phyloP scores from a whole-genome alignment of 2,797 vertebrate species.

The Neomorphus geoffroyi region DNA sequence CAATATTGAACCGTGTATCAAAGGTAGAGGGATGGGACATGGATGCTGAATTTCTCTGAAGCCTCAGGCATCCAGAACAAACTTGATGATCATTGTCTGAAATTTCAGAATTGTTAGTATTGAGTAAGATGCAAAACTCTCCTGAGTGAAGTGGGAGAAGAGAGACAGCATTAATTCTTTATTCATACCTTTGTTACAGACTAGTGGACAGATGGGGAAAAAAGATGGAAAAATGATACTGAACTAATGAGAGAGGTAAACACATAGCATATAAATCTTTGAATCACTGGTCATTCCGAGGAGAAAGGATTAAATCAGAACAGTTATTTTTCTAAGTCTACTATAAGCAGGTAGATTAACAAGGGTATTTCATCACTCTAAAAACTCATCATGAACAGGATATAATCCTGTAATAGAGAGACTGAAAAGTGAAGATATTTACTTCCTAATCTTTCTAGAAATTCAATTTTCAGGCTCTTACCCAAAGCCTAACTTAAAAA shows the following conservation, averaged over 20 bases:
- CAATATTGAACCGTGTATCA: not conserved
- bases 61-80: not conserved
- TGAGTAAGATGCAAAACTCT: constrained; percentile 18
- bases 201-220: not conserved
- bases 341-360: not conserved
- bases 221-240: not conserved
- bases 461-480: not conserved
- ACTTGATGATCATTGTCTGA: not conserved
- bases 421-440: not conserved
- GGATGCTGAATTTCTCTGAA: not conserved
- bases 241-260: not conserved
- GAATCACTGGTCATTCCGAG: not conserved
- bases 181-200: not conserved
- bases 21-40: not conserved
- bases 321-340: not conserved
- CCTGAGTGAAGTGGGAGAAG: not conserved
- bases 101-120: not conserved
- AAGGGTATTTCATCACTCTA: constrained; percentile 3
- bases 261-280: not conserved
- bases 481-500: not conserved
- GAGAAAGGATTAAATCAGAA: not conserved
- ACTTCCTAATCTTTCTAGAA: not conserved
- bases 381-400: not conserved
- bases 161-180: not conserved
- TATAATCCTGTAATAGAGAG: not conserved